Percentiles rank a stretch among this genome's conserved stretches.
These are phyloP conservation scores for Tenthredo amoena DNA, from an alignment of 2,888 invertebrate species.

Conservation along the genomic window DNA sequence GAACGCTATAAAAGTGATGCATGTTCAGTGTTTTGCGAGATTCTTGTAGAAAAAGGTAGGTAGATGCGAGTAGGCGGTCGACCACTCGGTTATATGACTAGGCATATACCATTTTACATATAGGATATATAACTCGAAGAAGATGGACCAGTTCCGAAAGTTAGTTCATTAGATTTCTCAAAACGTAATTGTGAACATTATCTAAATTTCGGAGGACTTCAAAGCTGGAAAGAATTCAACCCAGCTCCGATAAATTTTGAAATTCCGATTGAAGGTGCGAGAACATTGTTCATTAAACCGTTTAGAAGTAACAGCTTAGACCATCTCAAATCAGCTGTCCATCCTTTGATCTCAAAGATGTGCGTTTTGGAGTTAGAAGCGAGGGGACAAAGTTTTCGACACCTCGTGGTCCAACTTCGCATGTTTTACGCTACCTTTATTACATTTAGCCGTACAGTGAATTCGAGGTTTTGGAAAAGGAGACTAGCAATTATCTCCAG, in stretches of 20 bases:
- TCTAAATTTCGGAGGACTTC: too few species aligned
- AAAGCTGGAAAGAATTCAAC: too few species aligned
- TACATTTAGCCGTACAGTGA: neutral
- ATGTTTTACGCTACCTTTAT: neutral
- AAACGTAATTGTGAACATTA: neutral
- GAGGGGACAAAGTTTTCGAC: neutral
- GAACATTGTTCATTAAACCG: too few species aligned
- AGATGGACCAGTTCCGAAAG: neutral
- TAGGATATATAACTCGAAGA: neutral
- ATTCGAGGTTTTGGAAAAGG: neutral
- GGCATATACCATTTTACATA: neutral
- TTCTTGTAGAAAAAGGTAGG: constrained; percentile 31
- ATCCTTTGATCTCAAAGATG: neutral
- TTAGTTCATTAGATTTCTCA: neutral
- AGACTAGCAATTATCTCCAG: neutral
- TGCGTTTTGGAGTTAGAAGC: neutral
- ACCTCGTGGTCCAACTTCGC: neutral
- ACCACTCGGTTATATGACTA: constrained; percentile 4
- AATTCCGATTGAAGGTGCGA: too few species aligned
- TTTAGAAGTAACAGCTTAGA: too few species aligned
- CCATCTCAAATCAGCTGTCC: too few species aligned
- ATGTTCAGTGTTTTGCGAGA: constrained; percentile 37
- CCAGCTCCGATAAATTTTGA: too few species aligned
- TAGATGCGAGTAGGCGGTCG: constrained; percentile 38
- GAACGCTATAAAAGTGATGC: constrained; percentile 41